Percentiles rank a stretch among this genome's conserved stretches.
phyloP scores from a whole-genome alignment of 2,113 vertebrate genomes.

The Chlorocebus sabaeus region DNA sequence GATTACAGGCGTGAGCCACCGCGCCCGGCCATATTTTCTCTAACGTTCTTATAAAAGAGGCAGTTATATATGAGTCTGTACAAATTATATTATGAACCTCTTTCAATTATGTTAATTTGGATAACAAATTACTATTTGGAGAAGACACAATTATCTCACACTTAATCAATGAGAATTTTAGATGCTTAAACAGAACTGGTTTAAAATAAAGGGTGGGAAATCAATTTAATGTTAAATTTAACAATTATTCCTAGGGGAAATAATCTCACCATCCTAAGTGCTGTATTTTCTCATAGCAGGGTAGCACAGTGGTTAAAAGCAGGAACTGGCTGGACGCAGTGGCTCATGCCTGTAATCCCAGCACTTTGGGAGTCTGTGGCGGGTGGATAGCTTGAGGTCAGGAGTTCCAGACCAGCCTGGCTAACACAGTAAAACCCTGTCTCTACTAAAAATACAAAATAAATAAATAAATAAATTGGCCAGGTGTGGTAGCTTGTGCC shows the following conservation, averaged over 20 bases:
- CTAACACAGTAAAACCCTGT: too few species aligned
- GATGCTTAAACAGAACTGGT: not conserved
- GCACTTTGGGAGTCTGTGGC: too few species aligned
- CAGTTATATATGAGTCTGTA: not conserved
- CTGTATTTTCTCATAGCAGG: not conserved
- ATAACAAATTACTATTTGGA: not conserved
- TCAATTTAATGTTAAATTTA: not conserved
- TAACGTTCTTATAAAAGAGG: not conserved
- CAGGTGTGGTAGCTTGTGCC: too few species aligned
- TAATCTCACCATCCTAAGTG: not conserved
- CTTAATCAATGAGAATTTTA: not conserved
- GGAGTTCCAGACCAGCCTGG: too few species aligned
- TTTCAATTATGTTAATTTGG: not conserved
- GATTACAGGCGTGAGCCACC: too few species aligned
- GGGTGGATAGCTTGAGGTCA: too few species aligned
- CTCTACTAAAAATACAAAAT: too few species aligned
- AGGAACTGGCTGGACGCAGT: too few species aligned
- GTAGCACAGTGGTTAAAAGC: not conserved
- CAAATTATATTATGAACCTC: not conserved
- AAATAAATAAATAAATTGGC: too few species aligned
- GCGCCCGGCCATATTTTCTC: too few species aligned
- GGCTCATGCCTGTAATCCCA: too few species aligned
- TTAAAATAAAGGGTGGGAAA: not conserved
- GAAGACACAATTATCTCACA: not conserved
- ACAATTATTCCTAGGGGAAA: not conserved